Percentiles rank a stretch among this genome's conserved stretches.
phyloP scores from a whole-genome alignment of 2,888 invertebrate genomes.

The Hetaerina titia region DNA sequence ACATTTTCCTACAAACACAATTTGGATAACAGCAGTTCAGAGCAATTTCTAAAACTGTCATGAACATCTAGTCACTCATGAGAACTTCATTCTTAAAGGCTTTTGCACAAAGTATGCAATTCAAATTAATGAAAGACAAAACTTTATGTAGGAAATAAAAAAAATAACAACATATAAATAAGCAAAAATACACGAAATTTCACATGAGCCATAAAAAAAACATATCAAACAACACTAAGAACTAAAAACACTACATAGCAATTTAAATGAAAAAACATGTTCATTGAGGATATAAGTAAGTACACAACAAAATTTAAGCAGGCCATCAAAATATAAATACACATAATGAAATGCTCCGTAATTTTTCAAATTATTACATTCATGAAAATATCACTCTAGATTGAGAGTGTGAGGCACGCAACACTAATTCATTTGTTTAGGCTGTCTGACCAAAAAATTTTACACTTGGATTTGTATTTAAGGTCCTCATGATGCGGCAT shows the following conservation, averaged over 20 bases:
- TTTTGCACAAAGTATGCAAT: background rate
- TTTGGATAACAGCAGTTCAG: background rate
- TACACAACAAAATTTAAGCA: constrained; percentile 42
- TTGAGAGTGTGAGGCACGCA: background rate
- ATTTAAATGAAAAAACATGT: background rate
- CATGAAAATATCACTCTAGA: background rate
- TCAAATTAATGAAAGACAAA: background rate
- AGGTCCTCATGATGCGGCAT: background rate
- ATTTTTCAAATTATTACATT: background rate
- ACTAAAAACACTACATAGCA: background rate
- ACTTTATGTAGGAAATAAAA: background rate
- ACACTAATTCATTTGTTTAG: background rate
- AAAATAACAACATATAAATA: constrained; percentile 20
- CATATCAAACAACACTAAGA: constrained; percentile 68
- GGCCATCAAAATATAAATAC: constrained; percentile 33
- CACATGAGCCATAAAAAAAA: constrained; percentile 34
- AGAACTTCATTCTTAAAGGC: background rate
- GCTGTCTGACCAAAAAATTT: background rate
- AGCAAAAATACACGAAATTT: constrained; percentile 18
- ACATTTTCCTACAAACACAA: background rate
- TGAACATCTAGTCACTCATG: background rate
- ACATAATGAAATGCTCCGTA: constrained; percentile 37
- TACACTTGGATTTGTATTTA: background rate
- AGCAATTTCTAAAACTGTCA: background rate
- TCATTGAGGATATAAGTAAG: constrained; percentile 44